A percentile compares a stretch with the other conserved stretches of the same genome.
These are phyloP conservation scores for Cyclina sinensis DNA, from an alignment of 1,140 invertebrate species.

Conservation along the genomic window DNA sequence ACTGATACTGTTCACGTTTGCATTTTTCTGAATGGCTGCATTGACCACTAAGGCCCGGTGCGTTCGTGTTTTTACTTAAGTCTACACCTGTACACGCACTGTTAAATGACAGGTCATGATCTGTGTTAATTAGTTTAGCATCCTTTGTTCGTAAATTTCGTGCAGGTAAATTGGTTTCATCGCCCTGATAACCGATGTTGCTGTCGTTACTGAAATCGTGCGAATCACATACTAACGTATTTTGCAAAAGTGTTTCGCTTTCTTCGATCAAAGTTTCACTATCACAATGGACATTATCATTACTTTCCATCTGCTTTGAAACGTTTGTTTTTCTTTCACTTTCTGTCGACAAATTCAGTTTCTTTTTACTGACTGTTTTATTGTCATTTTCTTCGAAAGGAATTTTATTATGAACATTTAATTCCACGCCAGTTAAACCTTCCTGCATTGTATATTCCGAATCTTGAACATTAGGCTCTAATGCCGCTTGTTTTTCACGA, in stretches of 20 bases:
- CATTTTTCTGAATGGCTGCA: not conserved
- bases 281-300: not conserved
- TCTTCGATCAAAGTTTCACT: not conserved
- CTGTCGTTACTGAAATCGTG: not conserved
- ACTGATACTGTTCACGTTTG: not conserved
- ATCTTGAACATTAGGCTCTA: too few species aligned
- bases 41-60: not conserved
- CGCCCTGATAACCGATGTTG: not conserved
- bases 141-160: not conserved
- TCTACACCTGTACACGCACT: not conserved
- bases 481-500: too few species aligned
- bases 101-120: conserved; percentile 11
- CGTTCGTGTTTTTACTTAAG: not conserved
- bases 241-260: not conserved
- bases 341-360: not conserved
- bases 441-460: too few species aligned
- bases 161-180: conserved; percentile 3
- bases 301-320: too few species aligned
- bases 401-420: too few species aligned
- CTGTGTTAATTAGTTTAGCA: conserved; percentile 18
- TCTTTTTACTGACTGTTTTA: not conserved
- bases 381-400: too few species aligned
- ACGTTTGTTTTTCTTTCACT: not conserved
- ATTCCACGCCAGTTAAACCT: too few species aligned
- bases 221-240: not conserved